Percentiles rank a stretch among this genome's conserved stretches.
Evolutionary conservation across 2,888 invertebrate species (phyloP).

Genomic region (Phytoseiulus persimilis): DNA sequence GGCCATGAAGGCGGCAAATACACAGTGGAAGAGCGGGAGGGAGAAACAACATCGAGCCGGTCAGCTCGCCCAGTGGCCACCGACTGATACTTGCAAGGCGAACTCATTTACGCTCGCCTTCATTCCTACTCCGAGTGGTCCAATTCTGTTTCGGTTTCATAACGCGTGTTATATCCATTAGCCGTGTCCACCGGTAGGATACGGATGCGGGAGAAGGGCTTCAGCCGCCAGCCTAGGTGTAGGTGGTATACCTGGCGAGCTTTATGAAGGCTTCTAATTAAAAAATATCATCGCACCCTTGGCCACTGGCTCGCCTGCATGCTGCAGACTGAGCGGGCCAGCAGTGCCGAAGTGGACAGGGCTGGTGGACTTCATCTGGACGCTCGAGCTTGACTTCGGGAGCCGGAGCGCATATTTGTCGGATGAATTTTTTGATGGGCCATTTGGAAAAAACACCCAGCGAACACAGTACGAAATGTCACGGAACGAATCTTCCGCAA

Average conservation of each 20-base stretch:
- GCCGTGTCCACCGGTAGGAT: background rate
- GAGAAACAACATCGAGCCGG: background rate
- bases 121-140: background rate
- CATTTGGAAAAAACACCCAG: background rate
- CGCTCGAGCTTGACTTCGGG: background rate
- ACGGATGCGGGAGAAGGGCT: background rate
- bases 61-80: too few species aligned
- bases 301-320: background rate
- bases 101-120: background rate
- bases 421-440: background rate
- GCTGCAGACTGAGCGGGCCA: background rate
- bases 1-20: background rate
- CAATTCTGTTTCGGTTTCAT: conserved; percentile 5
- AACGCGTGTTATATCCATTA: conserved; percentile 5
- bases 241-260: background rate
- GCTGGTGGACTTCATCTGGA: background rate
- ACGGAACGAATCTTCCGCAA: background rate
- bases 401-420: background rate
- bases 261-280: conserved; percentile 5
- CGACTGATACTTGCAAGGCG: background rate
- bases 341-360: background rate
- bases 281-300: background rate
- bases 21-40: background rate
- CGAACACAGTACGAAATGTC: background rate
- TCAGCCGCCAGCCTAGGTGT: background rate